Percentiles rank a stretch among this genome's conserved stretches.
Evolutionary conservation across 30 jellyfish, hydroid and myxozoan genomes (phyloP).

Genomic region (Aurelia aurita): DNA sequence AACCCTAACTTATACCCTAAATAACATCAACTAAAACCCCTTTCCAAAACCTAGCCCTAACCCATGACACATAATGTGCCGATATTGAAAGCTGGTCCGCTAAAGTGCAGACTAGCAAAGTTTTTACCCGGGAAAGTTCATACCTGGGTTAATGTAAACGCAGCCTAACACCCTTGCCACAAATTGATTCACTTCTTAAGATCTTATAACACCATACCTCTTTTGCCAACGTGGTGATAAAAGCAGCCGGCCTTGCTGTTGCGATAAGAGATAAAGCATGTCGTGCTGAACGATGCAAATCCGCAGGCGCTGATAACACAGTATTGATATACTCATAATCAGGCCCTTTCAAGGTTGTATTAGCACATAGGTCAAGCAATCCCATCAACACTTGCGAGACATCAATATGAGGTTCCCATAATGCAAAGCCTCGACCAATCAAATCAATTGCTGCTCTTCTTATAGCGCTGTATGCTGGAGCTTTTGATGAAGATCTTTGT

Average conservation of each 20-base stretch:
- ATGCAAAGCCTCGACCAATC: conserved; percentile 97
- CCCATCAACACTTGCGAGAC: conserved; percentile 93
- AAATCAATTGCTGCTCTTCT: conserved; percentile 94
- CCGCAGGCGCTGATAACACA: conserved; percentile 88
- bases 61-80: no score
- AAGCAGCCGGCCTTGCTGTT: conserved; percentile 96
- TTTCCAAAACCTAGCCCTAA: no score
- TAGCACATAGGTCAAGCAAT: conserved; percentile 89
- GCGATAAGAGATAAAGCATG: conserved; percentile 90
- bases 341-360: conserved; percentile 44
- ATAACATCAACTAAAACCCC: no score
- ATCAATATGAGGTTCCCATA: conserved; percentile 97
- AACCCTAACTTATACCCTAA: no score
- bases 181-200: no score
- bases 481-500: conserved; percentile 77
- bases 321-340: conserved; percentile 65
- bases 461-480: conserved; percentile 93
- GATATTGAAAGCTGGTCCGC: no score
- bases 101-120: no score
- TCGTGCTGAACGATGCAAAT: conserved; percentile 91
- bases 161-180: no score
- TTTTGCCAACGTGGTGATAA: conserved; percentile 91
- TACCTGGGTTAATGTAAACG: no score
- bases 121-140: no score
- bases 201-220: conserved; percentile 71